phyloP scores from a whole-genome alignment of 2,888 invertebrate species.

The Chrysolina americana region DNA sequence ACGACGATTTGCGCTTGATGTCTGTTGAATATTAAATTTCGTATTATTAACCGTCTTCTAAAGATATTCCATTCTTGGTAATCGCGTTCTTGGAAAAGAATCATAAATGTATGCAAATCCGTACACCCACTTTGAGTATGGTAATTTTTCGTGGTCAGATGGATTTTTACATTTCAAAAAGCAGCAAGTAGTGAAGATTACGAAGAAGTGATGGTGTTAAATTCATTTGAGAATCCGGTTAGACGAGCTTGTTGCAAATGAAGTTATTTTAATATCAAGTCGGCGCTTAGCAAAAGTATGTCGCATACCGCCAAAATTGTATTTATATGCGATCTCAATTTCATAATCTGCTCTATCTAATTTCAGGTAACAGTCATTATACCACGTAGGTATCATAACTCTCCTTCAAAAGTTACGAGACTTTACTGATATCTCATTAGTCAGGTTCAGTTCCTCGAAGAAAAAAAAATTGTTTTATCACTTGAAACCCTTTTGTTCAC shows the following conservation, averaged over 20 bases:
- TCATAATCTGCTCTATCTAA: not conserved
- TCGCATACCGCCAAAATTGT: slow-evolving; percentile 12
- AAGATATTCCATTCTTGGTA: slow-evolving; percentile 28
- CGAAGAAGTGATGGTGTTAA: not conserved
- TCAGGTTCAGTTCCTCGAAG: too few species aligned
- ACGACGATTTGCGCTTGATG: slow-evolving; percentile 26
- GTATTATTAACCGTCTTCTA: slow-evolving; percentile 34
- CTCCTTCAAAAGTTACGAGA: too few species aligned
- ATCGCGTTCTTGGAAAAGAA: slow-evolving; percentile 27
- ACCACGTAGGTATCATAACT: too few species aligned
- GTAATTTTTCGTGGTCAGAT: slow-evolving; percentile 12
- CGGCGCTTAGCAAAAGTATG: slow-evolving; percentile 8
- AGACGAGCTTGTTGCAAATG: slow-evolving; percentile 9
- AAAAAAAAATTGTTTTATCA: too few species aligned
- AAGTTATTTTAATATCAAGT: slow-evolving; percentile 18
- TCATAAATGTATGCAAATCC: slow-evolving; percentile 7
- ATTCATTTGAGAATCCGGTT: slow-evolving; percentile 5
- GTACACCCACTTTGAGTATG: slow-evolving; percentile 15
- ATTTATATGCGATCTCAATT: slow-evolving; percentile 12
- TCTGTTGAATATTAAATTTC: slow-evolving; percentile 39
- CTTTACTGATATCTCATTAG: too few species aligned
- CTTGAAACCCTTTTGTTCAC: too few species aligned
- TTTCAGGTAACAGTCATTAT: too few species aligned
- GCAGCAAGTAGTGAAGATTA: slow-evolving; percentile 1
- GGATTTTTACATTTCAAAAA: slow-evolving; percentile 1